These are phyloP conservation scores for Hippoglossus hippoglossus DNA, from an alignment of 2,797 vertebrate species.

Conservation along the genomic window DNA sequence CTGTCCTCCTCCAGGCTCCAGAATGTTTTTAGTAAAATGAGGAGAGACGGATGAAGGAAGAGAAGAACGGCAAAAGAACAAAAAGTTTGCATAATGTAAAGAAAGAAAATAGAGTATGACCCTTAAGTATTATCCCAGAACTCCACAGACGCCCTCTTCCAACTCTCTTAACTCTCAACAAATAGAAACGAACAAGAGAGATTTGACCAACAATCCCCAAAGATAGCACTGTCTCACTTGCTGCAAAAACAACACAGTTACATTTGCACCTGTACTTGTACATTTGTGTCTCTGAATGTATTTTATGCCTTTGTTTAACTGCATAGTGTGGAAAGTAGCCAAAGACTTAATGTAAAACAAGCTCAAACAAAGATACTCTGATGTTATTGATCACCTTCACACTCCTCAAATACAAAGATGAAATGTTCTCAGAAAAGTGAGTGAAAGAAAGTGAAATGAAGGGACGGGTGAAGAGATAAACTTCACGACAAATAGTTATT, in stretches of 20 bases:
- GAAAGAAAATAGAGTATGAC: background rate
- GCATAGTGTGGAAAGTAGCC: conserved; percentile 37
- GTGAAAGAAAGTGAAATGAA: conserved; percentile 15
- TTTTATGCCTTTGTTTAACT: conserved; percentile 29
- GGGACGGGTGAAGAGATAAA: conserved; percentile 36
- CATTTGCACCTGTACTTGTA: conserved; percentile 55
- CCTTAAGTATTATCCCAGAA: conserved; percentile 21
- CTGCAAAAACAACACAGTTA: conserved; percentile 44
- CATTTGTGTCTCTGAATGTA: conserved; percentile 31
- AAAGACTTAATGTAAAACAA: conserved; percentile 52
- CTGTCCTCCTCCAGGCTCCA: conserved; percentile 14
- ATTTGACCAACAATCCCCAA: conserved; percentile 56
- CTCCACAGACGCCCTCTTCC: background rate
- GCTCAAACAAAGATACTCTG: conserved; percentile 47
- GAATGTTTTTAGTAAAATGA: conserved; percentile 34
- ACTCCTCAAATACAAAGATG: conserved; percentile 8
- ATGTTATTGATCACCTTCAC: conserved; percentile 14
- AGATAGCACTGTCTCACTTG: conserved; percentile 63
- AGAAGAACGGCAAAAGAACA: conserved; percentile 10
- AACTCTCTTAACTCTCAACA: background rate
- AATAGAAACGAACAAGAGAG: conserved; percentile 23
- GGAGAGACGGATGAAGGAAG: conserved; percentile 2
- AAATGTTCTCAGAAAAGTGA: conserved; percentile 45
- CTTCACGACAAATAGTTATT: conserved; percentile 22
- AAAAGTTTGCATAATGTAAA: conserved; percentile 9